Percentiles rank a stretch among this genome's conserved stretches.
Evolutionary conservation across 2,888 invertebrate genomes (phyloP).

Genomic region (Aporophyla lueneburgensis): DNA sequence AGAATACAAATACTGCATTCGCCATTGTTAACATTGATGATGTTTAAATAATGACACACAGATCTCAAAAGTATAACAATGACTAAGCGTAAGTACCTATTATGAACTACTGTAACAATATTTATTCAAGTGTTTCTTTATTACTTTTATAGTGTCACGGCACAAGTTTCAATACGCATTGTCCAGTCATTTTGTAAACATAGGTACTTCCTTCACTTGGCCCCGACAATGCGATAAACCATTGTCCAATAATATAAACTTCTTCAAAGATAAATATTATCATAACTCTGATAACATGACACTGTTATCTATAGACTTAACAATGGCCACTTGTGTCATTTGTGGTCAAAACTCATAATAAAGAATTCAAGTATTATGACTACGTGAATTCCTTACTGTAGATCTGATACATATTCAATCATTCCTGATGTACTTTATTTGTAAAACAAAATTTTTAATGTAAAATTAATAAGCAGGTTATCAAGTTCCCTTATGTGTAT

Average conservation of each 20-base stretch:
- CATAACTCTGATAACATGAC: conserved; percentile 42
- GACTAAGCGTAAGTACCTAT: neutral
- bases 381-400: neutral
- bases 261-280: conserved; percentile 54
- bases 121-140: conserved; percentile 46
- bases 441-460: neutral
- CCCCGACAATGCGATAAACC: conserved; percentile 19
- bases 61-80: neutral
- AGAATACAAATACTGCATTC: neutral
- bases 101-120: conserved; percentile 23
- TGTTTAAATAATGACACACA: neutral
- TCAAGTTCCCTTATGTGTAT: neutral
- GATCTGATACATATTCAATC: neutral
- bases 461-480: neutral
- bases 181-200: conserved; percentile 40
- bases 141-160: conserved; percentile 7
- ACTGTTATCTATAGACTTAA: conserved; percentile 14
- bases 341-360: conserved; percentile 3
- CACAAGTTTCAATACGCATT: conserved; percentile 5
- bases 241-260: conserved; percentile 38
- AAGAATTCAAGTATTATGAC: too few relatives aligned
- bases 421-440: neutral
- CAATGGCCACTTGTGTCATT: conserved; percentile 36
- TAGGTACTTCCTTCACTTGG: conserved; percentile 2
- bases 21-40: neutral